Conservation (phyloP, 2,888 invertebrate genomes). For the Xanthostigma xanthostigma region DNA sequence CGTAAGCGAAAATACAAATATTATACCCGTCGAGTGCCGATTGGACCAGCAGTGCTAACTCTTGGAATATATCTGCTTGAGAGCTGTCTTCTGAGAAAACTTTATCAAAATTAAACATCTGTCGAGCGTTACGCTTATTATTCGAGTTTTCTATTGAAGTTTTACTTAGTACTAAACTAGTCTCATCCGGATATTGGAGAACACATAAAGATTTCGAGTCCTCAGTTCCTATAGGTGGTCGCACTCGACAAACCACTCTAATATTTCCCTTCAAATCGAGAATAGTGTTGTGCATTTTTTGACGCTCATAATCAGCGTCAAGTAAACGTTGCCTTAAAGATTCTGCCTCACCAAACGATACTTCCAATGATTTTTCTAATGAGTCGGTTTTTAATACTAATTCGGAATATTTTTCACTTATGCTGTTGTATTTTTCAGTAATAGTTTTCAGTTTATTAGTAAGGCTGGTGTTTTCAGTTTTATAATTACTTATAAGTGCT, state of each 20-base stretch:
- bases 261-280: slow-evolving; percentile 70
- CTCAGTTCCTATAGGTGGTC: slow-evolving; percentile 50
- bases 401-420: slow-evolving; percentile 12
- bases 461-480: slow-evolving; percentile 15
- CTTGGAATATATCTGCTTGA: slow-evolving; percentile 69
- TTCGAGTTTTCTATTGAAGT: slow-evolving; percentile 21
- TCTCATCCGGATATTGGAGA: slow-evolving; percentile 41
- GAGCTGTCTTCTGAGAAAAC: slow-evolving; percentile 59
- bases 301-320: background rate
- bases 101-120: slow-evolving; percentile 67
- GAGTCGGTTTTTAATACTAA: slow-evolving; percentile 25
- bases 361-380: slow-evolving; percentile 35
- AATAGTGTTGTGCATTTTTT: slow-evolving; percentile 46
- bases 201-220: slow-evolving; percentile 33
- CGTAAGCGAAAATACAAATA: slow-evolving; percentile 84
- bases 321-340: slow-evolving; percentile 5
- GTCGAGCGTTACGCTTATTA: slow-evolving; percentile 34
- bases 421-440: slow-evolving; percentile 14
- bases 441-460: slow-evolving; percentile 18
- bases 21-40: slow-evolving; percentile 81
- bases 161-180: slow-evolving; percentile 41
- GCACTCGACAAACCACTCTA: slow-evolving; percentile 60
- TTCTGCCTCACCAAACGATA: slow-evolving; percentile 19
- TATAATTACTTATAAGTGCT: background rate
- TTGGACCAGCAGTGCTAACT: slow-evolving; percentile 71